These are phyloP conservation scores for Ptilonorhynchus violaceus DNA, from an alignment of 2,113 vertebrate species.

Conservation along the genomic window DNA sequence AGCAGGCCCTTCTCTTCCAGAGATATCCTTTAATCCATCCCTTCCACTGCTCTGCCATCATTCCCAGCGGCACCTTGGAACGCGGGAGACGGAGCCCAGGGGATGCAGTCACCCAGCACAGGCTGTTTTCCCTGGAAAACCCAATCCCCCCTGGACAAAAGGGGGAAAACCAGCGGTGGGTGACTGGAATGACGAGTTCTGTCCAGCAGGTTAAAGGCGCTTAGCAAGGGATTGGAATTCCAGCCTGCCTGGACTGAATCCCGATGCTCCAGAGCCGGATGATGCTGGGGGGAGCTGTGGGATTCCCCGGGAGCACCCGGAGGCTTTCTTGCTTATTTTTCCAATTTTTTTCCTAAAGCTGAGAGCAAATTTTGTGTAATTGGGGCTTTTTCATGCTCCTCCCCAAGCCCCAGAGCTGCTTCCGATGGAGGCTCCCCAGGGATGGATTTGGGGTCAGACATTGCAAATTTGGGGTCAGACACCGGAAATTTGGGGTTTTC, in stretches of 20 bases:
- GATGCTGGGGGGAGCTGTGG: background rate
- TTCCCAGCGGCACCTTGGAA: background rate
- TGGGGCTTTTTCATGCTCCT: background rate
- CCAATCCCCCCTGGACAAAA: background rate
- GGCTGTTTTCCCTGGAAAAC: background rate
- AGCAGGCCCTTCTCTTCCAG: background rate
- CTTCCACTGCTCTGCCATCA: background rate
- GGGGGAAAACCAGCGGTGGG: background rate
- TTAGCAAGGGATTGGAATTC: background rate
- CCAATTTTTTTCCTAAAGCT: background rate
- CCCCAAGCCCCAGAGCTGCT: fast-evolving
- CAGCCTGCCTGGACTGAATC: background rate
- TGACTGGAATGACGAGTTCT: background rate
- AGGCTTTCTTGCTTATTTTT: background rate
- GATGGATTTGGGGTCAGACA: background rate
- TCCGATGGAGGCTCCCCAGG: fast-evolving
- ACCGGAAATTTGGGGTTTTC: background rate
- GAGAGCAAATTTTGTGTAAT: background rate
- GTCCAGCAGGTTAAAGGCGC: background rate
- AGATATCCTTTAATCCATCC: background rate
- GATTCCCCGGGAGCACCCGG: background rate
- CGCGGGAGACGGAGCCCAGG: background rate
- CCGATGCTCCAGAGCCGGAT: background rate
- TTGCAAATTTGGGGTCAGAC: background rate
- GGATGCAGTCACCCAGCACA: background rate